Conservation (phyloP, 2,888 invertebrate genomes). For the Synergus japonicus region DNA sequence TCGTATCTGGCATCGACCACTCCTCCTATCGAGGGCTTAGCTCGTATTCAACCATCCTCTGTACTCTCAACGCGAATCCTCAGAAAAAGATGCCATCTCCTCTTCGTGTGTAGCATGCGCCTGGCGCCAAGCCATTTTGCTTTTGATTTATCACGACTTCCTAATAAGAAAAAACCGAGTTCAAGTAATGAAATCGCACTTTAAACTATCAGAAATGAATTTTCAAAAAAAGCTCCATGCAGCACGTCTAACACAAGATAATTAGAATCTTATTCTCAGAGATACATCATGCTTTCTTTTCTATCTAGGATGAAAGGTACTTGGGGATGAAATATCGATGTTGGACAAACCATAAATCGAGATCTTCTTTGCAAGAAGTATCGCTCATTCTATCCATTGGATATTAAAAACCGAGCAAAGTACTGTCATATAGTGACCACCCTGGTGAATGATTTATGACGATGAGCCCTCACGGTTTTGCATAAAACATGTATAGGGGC, state of each 20-base stretch:
- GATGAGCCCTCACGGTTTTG: constrained; percentile 55
- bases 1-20: constrained; percentile 72
- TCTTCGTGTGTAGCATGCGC: constrained; percentile 13
- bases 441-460: constrained; percentile 56
- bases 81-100: constrained; percentile 51
- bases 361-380: constrained; percentile 12
- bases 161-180: not conserved
- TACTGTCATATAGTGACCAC: constrained; percentile 54
- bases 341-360: not conserved
- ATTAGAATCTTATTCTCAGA: too few relatives aligned
- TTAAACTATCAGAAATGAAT: not conserved
- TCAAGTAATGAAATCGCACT: not conserved
- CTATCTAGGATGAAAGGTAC: not conserved
- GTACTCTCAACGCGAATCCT: constrained; percentile 56
- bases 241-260: too few relatives aligned
- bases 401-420: constrained; percentile 44
- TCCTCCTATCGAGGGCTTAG: constrained; percentile 64
- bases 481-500: constrained; percentile 55
- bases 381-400: constrained; percentile 47
- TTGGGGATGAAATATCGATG: not conserved
- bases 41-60: constrained; percentile 56
- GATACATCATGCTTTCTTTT: too few relatives aligned
- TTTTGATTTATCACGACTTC: constrained; percentile 32
- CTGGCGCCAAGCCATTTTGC: constrained; percentile 34
- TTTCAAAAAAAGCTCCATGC: not conserved